A percentile compares a stretch with the other conserved stretches of the same genome.
Evolutionary conservation across 2,888 invertebrate genomes (phyloP).

Genomic region (Platerodrilus igneus): DNA sequence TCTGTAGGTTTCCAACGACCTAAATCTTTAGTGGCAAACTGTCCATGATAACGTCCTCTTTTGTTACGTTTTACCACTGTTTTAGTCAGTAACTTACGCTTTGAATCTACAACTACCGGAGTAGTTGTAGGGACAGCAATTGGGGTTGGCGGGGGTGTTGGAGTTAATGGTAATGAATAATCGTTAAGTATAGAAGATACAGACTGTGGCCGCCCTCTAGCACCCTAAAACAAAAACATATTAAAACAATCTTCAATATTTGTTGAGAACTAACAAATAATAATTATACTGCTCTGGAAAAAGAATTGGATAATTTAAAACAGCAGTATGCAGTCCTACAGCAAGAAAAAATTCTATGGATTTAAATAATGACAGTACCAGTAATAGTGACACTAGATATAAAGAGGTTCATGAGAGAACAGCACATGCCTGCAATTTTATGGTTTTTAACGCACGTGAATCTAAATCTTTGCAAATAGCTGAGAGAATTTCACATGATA

Average conservation of each 20-base stretch:
- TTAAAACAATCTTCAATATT: too few species aligned
- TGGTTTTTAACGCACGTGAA: too few species aligned
- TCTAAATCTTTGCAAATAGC: too few species aligned
- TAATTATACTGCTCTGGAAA: too few species aligned
- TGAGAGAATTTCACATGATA: too few species aligned
- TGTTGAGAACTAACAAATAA: conserved; percentile 4
- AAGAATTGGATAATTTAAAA: too few species aligned
- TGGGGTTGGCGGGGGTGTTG: conserved; percentile 42
- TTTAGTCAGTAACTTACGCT: conserved; percentile 48
- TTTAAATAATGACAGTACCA: too few species aligned
- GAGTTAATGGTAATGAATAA: conserved; percentile 36
- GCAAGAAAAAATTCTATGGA: too few species aligned
- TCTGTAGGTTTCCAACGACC: conserved; percentile 98
- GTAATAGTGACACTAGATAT: too few species aligned
- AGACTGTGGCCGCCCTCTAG: conserved; percentile 46
- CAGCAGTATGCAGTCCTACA: too few species aligned
- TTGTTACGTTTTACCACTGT: conserved; percentile 50
- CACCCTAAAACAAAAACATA: conserved; percentile 36
- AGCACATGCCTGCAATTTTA: too few species aligned
- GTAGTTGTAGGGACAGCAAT: conserved; percentile 38
- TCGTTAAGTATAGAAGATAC: conserved; percentile 38
- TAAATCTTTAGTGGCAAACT: conserved; percentile 73
- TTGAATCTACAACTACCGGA: conserved; percentile 35
- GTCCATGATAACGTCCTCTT: conserved; percentile 63
- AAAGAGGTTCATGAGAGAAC: too few species aligned